Conservation (phyloP, 1,140 invertebrate genomes). For the Drosophila nigrodunni region DNA sequence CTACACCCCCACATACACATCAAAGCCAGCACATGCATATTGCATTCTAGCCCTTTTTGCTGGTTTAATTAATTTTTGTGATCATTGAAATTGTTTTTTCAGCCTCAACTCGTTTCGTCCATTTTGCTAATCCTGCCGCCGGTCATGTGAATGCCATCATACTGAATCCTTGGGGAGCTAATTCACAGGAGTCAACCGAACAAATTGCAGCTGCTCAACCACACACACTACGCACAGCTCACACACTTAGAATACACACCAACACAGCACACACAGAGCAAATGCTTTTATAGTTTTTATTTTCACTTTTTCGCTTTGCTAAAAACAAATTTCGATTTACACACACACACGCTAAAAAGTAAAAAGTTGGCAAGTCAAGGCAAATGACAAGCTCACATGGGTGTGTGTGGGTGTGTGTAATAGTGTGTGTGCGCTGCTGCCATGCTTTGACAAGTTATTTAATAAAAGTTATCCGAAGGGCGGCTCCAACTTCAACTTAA, state of each 20-base stretch:
- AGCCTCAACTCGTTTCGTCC: slow-evolving; percentile 26
- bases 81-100: slow-evolving; percentile 78
- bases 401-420: slow-evolving; percentile 42
- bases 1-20: slow-evolving; percentile 21
- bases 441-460: slow-evolving; percentile 78
- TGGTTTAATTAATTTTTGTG: slow-evolving; percentile 79
- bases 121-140: slow-evolving; percentile 42
- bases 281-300: slow-evolving; percentile 16
- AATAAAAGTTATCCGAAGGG: slow-evolving; percentile 69
- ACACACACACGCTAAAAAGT: slow-evolving; percentile 25
- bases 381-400: slow-evolving; percentile 26
- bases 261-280: slow-evolving; percentile 8
- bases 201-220: slow-evolving; percentile 71
- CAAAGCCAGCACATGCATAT: slow-evolving; percentile 4
- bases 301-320: slow-evolving; percentile 27
- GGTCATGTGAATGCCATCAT: slow-evolving; percentile 26
- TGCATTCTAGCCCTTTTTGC: slow-evolving; percentile 25
- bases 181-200: slow-evolving; percentile 72
- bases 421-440: slow-evolving; percentile 19
- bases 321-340: slow-evolving; percentile 71
- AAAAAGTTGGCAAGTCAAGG: slow-evolving; percentile 62
- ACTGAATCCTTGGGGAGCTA: slow-evolving; percentile 44
- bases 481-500: slow-evolving; percentile 40
- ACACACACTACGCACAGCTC: not conserved
- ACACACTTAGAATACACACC: not conserved